Evolutionary conservation across 2,113 vertebrate genomes (phyloP), one percentile per base, ranked within the genome.

Genomic region (Steatornis caripensis): DNA sequence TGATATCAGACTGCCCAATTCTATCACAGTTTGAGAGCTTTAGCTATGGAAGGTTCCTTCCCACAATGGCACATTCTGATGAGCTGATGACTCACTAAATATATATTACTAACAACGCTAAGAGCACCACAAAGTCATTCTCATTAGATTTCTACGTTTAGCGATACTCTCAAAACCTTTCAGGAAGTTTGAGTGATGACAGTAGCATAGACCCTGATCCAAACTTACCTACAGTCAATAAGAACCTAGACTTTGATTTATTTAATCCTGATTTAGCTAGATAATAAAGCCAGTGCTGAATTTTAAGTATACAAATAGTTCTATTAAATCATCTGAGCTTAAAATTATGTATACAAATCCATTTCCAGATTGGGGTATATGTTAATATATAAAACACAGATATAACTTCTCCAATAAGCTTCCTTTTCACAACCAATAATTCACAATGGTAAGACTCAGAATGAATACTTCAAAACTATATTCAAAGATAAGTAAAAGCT

Each of bases 271-370:
- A 82, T 95, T 96, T 51, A 95, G 36, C 36, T 72, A 82, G 77
- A 93, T 95, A 95, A 89, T 84, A 90, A 89, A 92, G 80, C 11
- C 65, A 70, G 87, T 84, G 65, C 89, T 95, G 96, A 96, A 97
- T 97, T 94, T 96, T 85, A 94, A 96, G 53, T 65, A 39, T 76
- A 76, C 61, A 64, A 76, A 91, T 41, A 84, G 81, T 75, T 87
- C 45, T 76, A 15, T 62, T 81, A 90, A 87, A 90, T 77, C 53
- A 77, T 74, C 84, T 68, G 64, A 81, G 69, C 45, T 84, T 84
- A 87, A 88, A 17, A 91, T 95, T 89, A 96, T 82, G 24, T 79
- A 95, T 82, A 96, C 93, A 96, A 97, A 96, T 95, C 93, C 91
- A 27, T 70, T 87, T 81, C 61, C 45, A 93, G 74, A 91, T 82